These are phyloP conservation scores for Fulmarus glacialis DNA, from an alignment of 2,113 vertebrate genomes.

Conservation along the genomic window DNA sequence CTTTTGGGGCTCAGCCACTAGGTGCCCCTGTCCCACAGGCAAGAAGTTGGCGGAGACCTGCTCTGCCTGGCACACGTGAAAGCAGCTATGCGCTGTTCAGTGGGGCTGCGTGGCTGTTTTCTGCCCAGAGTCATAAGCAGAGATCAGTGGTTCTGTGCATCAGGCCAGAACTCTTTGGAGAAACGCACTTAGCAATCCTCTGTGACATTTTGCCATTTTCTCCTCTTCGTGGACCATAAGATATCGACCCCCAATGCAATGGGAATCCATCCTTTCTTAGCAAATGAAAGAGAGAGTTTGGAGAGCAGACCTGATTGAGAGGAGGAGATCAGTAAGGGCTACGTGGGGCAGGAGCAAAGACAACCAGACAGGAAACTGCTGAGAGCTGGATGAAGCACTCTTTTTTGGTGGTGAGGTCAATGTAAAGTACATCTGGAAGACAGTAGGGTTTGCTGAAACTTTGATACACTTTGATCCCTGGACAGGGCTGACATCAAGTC, in stretches of 20 bases:
- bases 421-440: background rate
- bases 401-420: background rate
- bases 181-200: rapidly evolving
- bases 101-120: rapidly evolving
- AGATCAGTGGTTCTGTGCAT: background rate
- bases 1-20: background rate
- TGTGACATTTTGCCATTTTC: background rate
- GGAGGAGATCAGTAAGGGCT: background rate
- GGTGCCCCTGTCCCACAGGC: constrained; percentile 1
- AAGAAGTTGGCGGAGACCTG: background rate
- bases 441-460: background rate
- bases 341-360: background rate
- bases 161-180: background rate
- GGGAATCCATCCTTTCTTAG: background rate
- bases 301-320: background rate
- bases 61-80: background rate
- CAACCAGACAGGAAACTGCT: background rate
- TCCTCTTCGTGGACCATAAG: rapidly evolving
- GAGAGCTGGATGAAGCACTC: background rate
- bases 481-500: background rate
- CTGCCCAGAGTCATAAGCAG: background rate
- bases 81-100: rapidly evolving
- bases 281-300: background rate
- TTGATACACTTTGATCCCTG: background rate
- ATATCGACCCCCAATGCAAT: rapidly evolving